phyloP scores from a whole-genome alignment of 2,113 vertebrate genomes.

The Daphoenositta chrysoptera region DNA sequence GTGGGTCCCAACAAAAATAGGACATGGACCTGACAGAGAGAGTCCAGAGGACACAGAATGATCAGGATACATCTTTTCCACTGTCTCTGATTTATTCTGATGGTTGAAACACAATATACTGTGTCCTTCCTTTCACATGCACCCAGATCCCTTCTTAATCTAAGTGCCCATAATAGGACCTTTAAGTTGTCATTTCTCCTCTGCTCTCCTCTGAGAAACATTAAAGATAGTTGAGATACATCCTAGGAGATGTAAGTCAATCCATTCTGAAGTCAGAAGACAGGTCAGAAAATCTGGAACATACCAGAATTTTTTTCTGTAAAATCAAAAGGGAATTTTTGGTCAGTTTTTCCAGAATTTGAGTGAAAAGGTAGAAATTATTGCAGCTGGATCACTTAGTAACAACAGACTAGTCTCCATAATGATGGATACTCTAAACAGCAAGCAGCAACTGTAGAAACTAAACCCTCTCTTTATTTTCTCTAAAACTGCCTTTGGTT shows the following conservation, averaged over 20 bases:
- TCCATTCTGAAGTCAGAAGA: background rate
- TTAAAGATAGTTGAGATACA: background rate
- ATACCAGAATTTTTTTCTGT: background rate
- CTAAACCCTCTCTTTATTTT: fast-evolving
- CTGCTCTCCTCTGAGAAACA: background rate
- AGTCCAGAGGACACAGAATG: background rate
- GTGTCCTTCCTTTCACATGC: background rate
- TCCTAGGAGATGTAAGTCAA: background rate
- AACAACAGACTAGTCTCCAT: background rate
- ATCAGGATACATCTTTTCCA: background rate
- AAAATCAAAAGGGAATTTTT: background rate
- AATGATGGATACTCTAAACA: background rate
- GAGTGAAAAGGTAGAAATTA: background rate
- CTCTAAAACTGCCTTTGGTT: background rate
- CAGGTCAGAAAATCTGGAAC: background rate
- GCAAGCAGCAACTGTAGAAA: background rate
- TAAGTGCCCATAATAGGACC: background rate
- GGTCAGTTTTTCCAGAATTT: background rate
- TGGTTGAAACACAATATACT: background rate
- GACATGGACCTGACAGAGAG: background rate
- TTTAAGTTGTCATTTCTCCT: background rate
- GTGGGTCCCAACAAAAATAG: background rate
- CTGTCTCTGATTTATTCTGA: background rate
- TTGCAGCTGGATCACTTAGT: background rate
- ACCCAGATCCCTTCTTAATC: fast-evolving